phyloP scores from a whole-genome alignment of 2,888 invertebrate species.

The Drosophila vallismaia region DNA sequence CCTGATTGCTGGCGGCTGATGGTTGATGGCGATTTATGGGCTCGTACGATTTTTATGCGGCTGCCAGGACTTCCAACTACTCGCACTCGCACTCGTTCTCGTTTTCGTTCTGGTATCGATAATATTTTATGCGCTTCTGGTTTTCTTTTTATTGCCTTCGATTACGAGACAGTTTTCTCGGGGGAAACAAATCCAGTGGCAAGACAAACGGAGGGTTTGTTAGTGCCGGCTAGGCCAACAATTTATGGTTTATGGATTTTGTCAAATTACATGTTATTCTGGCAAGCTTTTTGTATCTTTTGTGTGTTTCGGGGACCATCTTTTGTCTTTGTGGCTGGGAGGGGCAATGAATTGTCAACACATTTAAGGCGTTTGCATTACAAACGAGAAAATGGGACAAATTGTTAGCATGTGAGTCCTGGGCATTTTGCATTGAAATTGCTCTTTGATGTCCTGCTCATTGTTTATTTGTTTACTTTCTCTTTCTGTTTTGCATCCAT shows the following conservation, averaged over 20 bases:
- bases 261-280: slow-evolving; percentile 68
- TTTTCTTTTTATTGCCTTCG: slow-evolving; percentile 66
- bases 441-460: slow-evolving; percentile 67
- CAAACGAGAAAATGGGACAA: slow-evolving; percentile 9
- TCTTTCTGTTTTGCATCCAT: slow-evolving; percentile 48
- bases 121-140: slow-evolving; percentile 67
- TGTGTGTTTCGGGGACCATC: slow-evolving; percentile 44
- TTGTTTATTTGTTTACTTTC: slow-evolving; percentile 77
- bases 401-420: slow-evolving; percentile 30
- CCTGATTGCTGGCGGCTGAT: slow-evolving; percentile 56
- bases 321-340: slow-evolving; percentile 63
- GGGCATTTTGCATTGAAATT: slow-evolving; percentile 72
- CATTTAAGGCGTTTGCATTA: slow-evolving; percentile 43
- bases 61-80: slow-evolving; percentile 44
- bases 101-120: slow-evolving; percentile 50
- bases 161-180: slow-evolving; percentile 62
- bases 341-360: slow-evolving; percentile 71
- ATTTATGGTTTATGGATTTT: slow-evolving; percentile 79
- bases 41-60: slow-evolving; percentile 67
- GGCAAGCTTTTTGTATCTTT: slow-evolving; percentile 31
- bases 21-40: slow-evolving; percentile 69
- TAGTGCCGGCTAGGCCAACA: slow-evolving; percentile 64
- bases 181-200: slow-evolving; percentile 48
- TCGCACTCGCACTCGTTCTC: slow-evolving; percentile 18
- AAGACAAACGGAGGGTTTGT: slow-evolving; percentile 52